Percentiles rank a stretch among this genome's conserved stretches.
Evolutionary conservation across 2,797 vertebrate genomes (phyloP).

Genomic region (Sciurus carolinensis): DNA sequence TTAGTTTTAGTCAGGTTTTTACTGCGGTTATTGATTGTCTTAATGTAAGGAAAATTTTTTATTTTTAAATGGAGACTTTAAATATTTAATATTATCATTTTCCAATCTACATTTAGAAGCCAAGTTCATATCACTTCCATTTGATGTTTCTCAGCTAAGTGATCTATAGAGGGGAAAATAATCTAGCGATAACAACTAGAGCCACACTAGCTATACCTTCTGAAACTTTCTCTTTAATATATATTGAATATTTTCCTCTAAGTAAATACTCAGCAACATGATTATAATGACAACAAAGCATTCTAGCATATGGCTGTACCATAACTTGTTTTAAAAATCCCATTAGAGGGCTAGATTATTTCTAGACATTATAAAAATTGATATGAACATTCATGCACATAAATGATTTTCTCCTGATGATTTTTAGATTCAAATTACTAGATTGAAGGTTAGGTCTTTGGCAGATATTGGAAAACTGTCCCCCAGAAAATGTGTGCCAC

Average conservation of each 20-base stretch:
- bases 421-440: neutral
- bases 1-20: neutral
- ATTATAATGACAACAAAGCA: neutral
- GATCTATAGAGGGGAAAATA: neutral
- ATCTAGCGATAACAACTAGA: neutral
- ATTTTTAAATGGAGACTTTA: constrained; percentile 5
- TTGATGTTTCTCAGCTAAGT: neutral
- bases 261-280: neutral
- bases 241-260: neutral
- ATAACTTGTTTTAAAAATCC: constrained; percentile 17
- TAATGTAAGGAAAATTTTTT: neutral
- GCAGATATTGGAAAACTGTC: neutral
- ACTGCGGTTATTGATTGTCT: neutral
- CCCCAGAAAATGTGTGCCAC: neutral
- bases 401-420: constrained; percentile 17
- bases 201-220: neutral
- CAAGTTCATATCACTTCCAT: neutral
- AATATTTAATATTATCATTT: constrained; percentile 47
- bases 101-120: neutral
- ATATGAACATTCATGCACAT: neutral
- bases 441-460: constrained; percentile 35
- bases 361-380: constrained; percentile 32
- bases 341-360: neutral
- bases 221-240: neutral
- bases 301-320: neutral